Percentiles rank a stretch among this genome's conserved stretches.
These are phyloP conservation scores for Asbolus verrucosus DNA, from an alignment of 1,140 invertebrate species.

Conservation along the genomic window DNA sequence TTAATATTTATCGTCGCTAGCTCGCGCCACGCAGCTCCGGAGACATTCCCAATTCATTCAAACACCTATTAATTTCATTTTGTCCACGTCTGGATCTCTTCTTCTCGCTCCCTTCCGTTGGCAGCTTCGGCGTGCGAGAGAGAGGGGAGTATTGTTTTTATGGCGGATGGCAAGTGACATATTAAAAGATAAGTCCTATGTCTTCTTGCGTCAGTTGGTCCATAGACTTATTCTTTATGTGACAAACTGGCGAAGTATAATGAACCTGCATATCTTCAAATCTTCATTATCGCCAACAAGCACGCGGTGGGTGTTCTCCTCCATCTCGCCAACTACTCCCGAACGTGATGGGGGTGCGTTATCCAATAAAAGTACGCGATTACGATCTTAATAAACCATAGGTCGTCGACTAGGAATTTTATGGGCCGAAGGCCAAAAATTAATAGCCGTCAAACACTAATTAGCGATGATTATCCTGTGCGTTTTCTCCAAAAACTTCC, in stretches of 20 bases:
- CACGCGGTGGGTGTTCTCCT: slow-evolving; percentile 43
- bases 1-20: slow-evolving; percentile 23
- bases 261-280: slow-evolving; percentile 53
- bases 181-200: slow-evolving; percentile 29
- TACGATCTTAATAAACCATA: slow-evolving; percentile 2
- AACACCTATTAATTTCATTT: slow-evolving; percentile 33
- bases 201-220: slow-evolving; percentile 10
- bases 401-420: slow-evolving; percentile 3
- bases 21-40: slow-evolving; percentile 20
- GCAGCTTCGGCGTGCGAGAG: neutral
- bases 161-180: slow-evolving; percentile 31
- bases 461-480: slow-evolving; percentile 21
- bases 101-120: no score
- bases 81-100: slow-evolving; percentile 1
- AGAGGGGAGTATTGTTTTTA: slow-evolving; percentile 3
- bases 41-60: slow-evolving; percentile 35
- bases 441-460: slow-evolving; percentile 13
- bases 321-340: neutral
- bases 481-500: slow-evolving; percentile 16
- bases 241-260: slow-evolving; percentile 50
- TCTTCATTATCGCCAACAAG: slow-evolving; percentile 49
- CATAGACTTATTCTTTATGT: slow-evolving; percentile 41
- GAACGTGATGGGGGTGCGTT: slow-evolving; percentile 19
- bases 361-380: slow-evolving; percentile 3
- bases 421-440: slow-evolving; percentile 1